Evolutionary conservation across 2,888 invertebrate genomes (phyloP), one percentile per base, ranked within the genome.

Genomic region (Actias luna): DNA sequence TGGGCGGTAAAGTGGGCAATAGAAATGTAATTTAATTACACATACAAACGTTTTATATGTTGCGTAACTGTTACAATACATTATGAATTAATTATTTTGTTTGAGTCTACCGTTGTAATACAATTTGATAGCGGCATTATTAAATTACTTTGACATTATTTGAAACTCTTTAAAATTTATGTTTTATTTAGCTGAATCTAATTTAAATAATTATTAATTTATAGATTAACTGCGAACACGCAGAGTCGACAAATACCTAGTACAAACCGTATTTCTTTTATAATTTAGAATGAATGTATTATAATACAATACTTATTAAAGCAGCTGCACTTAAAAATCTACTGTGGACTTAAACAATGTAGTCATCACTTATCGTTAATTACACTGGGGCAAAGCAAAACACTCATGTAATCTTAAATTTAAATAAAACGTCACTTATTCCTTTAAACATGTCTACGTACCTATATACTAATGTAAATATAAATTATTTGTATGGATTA

Each of bases 1-100:
- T 83, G 75, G 83, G 83, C 73, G 78, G 74, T 71, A 67, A 74
- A 77, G 59, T 42, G 59, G 75, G 73, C 77, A 76, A 75, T 77
- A 78, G 78, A 79, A 76, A 75, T 70, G 75, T 77, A 74, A 79
- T 80, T 78, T 78, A 80, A 80, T 81, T 79, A 76, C 71, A 75
- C 71, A 73, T 70, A 76, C 75, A 74, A 78, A 80, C 78, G 75
- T 74, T 73, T 77, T 77, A 78, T 70, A 64, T 65, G 66, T 78
- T 73, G 67, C 70, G 67, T 69, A 68, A 66, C 62, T 33, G 57
- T 29, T 61, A 36, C 39, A 39, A 50, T 55, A 42, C 42, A 52
- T 39, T 50, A 63, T 55, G 55, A 39, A 35, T 63, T 61, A 39
- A 64, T 64, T 59, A 50, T 61, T 42, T 59, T 31, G 58, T 63